Evolutionary conservation across 2,797 vertebrate genomes (phyloP), one percentile per base, ranked within the genome.

Genomic region (Crenuchus spilurus): DNA sequence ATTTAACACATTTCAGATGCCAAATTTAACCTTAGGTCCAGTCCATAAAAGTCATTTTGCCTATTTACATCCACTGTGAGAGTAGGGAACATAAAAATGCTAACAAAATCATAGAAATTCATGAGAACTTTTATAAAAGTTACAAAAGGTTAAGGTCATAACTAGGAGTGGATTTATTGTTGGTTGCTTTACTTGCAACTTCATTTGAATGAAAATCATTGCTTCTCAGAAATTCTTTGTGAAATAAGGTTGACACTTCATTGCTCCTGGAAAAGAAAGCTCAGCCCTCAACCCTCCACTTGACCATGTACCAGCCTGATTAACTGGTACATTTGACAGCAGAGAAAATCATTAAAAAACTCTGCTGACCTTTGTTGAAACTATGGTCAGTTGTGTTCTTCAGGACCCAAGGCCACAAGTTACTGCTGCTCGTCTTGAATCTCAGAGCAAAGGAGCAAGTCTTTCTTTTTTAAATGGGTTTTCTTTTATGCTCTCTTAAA

Each of bases 251-350:
- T 18, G 16, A 55, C 52, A n/a, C 28, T 3, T 31, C 6, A 30
- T 6, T 31, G 52, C 14, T 55, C 28, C 52, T 55, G 7, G 26
- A 31, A 2, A 31, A 55, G 52, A 31, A 55, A 2, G 16, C 52
- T 31, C 28, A 52, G 49, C 18, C 10, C 67, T 35, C 13, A 28
- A 20, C 28, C 33, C 41, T 60, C 42, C 8, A 60, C 44, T 61
- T 51, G 70, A 63, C 46, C 46, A 62, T 62, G 49, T 62, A 48
- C 58, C 49, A 20, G 22, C 6, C 28, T 9, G 20, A 30, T 41
- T 60, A 62, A 46, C 44, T 72, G 57, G 44, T 42, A 51, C 7
- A 37, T 54, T 72, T 44, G 13, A 44, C 4, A 1, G 26, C 13
- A 42, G 26, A 30, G 13, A 48, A 35, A 66, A 39, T 6, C 11